Evolutionary conservation across 2,888 invertebrate species (phyloP), one percentile per base, ranked within the genome.

Genomic region (Diplolepis rosae): DNA sequence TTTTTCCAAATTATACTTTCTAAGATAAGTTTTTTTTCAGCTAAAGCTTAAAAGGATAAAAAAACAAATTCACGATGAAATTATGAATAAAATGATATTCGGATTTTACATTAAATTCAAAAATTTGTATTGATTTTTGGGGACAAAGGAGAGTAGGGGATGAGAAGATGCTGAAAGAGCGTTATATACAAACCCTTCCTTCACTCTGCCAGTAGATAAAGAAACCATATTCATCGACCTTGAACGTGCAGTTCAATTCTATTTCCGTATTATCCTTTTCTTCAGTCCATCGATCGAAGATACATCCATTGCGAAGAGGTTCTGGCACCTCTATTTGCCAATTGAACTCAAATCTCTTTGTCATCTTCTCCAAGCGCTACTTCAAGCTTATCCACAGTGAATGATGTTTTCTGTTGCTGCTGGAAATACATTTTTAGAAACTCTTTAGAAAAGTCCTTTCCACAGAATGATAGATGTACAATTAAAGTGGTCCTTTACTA

Each of bases 131-230:
- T 50, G 18, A 24, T 32, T 48, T 30, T 6, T 27, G 28, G 28
- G 15, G 30, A 65, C n/a, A 45, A 13, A 48, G 15, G 13, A 48
- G 13, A 11, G n/a, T 2, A 2, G 13, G 6, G 15, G 28, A 15
- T 15, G 18, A 48, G 18, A 45, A 32, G 18, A 66, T 1, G 27
- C 27, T 18, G 32, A 35, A 48, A 27, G 48, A 66, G 54, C 45
- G 15, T 52, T 18, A 45, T 15, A 24, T 24, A 22, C 89, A 91
- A 90, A 98, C 98, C 93, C 93, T 93, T 80, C 95, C 96, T 76
- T 98, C 98, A 87, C 98, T 97, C 89, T 98, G 98, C 98, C 98
- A 99, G 89, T 96, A 98, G 81, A 99, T 95, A 90, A 98, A 99
- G 92, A 98, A 98, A 52, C 98, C 98, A 90, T 96, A 97, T 88